Base-by-base conservation (phyloP, 2,797 vertebrate genomes). In the Amniataba percoides region DNA sequence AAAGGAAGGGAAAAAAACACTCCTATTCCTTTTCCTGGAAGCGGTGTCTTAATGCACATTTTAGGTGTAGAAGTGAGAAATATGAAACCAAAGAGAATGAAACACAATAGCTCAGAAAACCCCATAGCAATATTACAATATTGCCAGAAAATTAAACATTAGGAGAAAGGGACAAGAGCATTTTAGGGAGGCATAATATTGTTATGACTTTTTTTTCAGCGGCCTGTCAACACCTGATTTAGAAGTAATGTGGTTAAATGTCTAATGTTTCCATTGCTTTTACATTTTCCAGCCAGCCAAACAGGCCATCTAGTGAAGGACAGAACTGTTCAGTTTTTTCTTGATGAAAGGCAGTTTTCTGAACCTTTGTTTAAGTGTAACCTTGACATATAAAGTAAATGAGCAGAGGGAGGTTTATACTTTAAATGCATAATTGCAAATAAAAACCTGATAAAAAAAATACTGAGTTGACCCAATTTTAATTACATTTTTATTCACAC, bases 61-160 rank as follows among this genome's bases (percentile, higher is more conserved):
- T 95, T 95, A 95, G 94, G 94, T 95, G 93, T 92, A 94, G 90
- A 92, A 94, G 90, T 94, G 91, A 94, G 94, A 95, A 95, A 96
- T 94, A 94, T 92, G 94, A 95, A 95, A 95, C 93, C 87, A 81
- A 86, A 82, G 90, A 89, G 89, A 92, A 92, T 91, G 92, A 90
- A 95, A 92, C 89, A 93, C 92, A 95, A 94, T 94, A 94, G 92
- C 88, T 84, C 87, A 86, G 86, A 92, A 94, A 91, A 86, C 80
- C 92, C 93, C 87, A 90, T 88, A 90, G 94, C 92, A 84, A 93
- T 94, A 93, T 94, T 94, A 91, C 85, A 93, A 93, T 93, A 94
- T 95, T 95, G 92, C 88, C 86, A 92, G 93, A 95, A 95, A 95
- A 96, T 95, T 94, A 94, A 96, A 94, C 93, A 95, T 95, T 92